Evolutionary conservation across 2,888 invertebrate genomes (phyloP), one percentile per base, ranked within the genome.

Genomic region (Eupithecia exiguata): DNA sequence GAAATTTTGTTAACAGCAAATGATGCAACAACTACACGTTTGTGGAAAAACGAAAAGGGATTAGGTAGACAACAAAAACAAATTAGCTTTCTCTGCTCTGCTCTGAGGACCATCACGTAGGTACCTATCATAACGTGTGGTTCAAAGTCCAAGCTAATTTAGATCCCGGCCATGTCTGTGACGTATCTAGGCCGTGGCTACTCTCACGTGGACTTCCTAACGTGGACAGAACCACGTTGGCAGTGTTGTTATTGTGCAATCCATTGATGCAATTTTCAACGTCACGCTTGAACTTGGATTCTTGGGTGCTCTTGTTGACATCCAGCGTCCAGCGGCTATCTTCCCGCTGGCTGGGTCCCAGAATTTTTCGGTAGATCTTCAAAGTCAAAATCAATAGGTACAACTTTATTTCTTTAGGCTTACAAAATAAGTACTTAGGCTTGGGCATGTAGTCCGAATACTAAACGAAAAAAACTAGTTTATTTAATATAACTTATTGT

Each of bases 201-300:
- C 18, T 21, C 3, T 7, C 58, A 71, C 58, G 66, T 66, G 25
- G 58, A 40, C 25, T 1, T 68, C 35, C 30, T 9, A 35, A 36
- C 71, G 71, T 71, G 71, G 71, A n/a, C 36, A n/a, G 9, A 61
- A 6, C 61, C 65, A 70, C 71, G 71, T 71, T 36, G 65, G 3
- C 49, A 49, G 46, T 1, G 10, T 5, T 49, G 35, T 1, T 53
- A 53, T 70, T 67, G 46, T 62, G 62, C 40, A 69, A 69, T 69
- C 38, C 18, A 18, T 69, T 62, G 62, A 68, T 49, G 46, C 68
- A 68, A 49, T n/a, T 30, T 35, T 68, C 16, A n/a, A 63, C 49
- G 21, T 21, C 21, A 9, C 21, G 18, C n/a, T 35, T 36, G 63
- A 63, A 18, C 63, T 63, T 63, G 36, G 4, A 63, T n/a, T 30